Conservation (phyloP, 2,888 invertebrate genomes). For the Dysmachus trigonus region DNA sequence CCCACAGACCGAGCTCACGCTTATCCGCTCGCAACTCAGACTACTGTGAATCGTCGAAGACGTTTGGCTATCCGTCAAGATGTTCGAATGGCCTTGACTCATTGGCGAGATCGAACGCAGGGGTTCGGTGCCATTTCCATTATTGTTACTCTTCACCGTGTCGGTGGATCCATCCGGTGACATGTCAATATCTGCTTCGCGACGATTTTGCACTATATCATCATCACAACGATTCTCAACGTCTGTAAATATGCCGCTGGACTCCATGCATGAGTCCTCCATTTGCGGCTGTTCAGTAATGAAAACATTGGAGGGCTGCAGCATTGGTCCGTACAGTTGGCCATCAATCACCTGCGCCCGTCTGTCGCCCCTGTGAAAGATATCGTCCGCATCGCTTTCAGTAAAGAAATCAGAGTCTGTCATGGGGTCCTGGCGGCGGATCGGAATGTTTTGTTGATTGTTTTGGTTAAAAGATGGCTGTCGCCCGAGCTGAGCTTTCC, state of each 20-base stretch:
- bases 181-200: conserved; percentile 65
- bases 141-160: conserved; percentile 67
- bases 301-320: conserved; percentile 65
- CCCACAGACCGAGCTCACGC: conserved; percentile 46
- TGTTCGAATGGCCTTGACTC: conserved; percentile 54
- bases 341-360: conserved; percentile 88
- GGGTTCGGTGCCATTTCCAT: conserved; percentile 54
- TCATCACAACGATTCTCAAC: conserved; percentile 80
- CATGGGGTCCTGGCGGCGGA: conserved; percentile 83
- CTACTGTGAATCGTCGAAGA: conserved; percentile 58
- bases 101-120: conserved; percentile 52
- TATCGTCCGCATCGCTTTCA: conserved; percentile 86
- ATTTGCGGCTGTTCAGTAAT: conserved; percentile 66
- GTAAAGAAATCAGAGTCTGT: conserved; percentile 92
- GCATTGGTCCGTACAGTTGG: conserved; percentile 78
- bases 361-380: conserved; percentile 75
- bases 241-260: conserved; percentile 88
- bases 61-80: conserved; percentile 57
- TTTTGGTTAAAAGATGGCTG: conserved; percentile 64
- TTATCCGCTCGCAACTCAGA: conserved; percentile 56
- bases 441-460: conserved; percentile 67
- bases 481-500: conserved; percentile 60
- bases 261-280: conserved; percentile 87
- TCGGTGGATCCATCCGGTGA: conserved; percentile 73
- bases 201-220: conserved; percentile 63